Conservation (phyloP, 1,140 invertebrate genomes). For the Hylaeus volcanicus region DNA sequence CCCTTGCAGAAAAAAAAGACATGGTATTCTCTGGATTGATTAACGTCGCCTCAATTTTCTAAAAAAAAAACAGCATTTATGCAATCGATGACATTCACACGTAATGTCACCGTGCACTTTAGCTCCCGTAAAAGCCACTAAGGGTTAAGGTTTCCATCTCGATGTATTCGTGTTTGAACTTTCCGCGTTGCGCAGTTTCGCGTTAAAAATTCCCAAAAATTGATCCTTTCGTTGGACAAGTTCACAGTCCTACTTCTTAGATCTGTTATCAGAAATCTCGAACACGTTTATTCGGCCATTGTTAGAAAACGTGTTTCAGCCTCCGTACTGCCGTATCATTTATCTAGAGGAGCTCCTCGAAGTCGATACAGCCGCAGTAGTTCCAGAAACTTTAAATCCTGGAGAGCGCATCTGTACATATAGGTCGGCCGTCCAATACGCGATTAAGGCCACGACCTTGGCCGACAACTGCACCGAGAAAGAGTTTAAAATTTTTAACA, state of each 20-base stretch:
- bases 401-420: slow-evolving; percentile 24
- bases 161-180: not conserved
- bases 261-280: not conserved
- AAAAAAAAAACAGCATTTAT: no score
- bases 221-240: no score
- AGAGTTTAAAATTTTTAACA: slow-evolving; percentile 16
- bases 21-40: no score
- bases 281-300: slow-evolving; percentile 28
- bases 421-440: slow-evolving; percentile 23
- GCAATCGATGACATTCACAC: not conserved
- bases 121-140: not conserved
- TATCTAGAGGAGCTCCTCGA: slow-evolving; percentile 26
- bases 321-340: slow-evolving; percentile 39
- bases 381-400: slow-evolving; percentile 48
- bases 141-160: not conserved
- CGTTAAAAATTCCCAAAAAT: no score
- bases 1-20: no score
- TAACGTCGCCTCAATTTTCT: no score
- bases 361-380: slow-evolving; percentile 22
- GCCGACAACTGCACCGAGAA: slow-evolving; percentile 14
- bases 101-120: not conserved
- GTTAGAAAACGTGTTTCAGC: slow-evolving; percentile 12
- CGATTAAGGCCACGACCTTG: slow-evolving; percentile 49
- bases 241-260: not conserved
- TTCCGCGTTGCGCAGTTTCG: no score